These are phyloP conservation scores for Chrysemys picta DNA, from an alignment of 2,113 vertebrate species.

Conservation along the genomic window DNA sequence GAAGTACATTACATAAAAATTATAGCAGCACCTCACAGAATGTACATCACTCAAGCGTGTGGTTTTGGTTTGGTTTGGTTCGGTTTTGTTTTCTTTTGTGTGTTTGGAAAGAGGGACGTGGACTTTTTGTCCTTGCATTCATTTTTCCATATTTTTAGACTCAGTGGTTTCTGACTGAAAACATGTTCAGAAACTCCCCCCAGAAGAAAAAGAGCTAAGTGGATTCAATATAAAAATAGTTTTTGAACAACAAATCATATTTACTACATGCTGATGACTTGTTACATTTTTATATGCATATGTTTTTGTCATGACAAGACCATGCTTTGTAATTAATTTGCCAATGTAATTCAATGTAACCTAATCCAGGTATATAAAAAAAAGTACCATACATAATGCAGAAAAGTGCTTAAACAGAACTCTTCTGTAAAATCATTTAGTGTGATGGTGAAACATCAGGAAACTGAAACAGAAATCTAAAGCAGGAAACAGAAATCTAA, in stretches of 20 bases:
- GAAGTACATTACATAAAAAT: neutral
- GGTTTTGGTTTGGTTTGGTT: neutral
- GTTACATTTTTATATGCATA: conserved; percentile 41
- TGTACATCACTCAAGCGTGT: neutral
- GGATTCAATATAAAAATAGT: neutral
- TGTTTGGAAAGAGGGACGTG: neutral
- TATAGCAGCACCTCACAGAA: neutral
- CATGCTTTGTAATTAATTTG: conserved; percentile 70
- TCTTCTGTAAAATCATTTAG: conserved; percentile 67
- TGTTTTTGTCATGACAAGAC: conserved; percentile 52
- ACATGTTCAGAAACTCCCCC: neutral
- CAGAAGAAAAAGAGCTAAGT: neutral
- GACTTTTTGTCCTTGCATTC: neutral
- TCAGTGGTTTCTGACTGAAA: neutral
- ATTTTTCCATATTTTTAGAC: neutral
- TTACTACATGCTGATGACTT: conserved; percentile 54
- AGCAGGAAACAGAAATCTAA: conserved; percentile 78
- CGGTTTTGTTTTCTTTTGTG: neutral
- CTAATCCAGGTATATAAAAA: conserved; percentile 59
- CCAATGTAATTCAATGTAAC: conserved; percentile 67
- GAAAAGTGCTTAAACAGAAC: conserved; percentile 76
- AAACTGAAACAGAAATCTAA: conserved; percentile 76
- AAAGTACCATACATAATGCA: conserved; percentile 48
- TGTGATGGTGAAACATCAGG: conserved; percentile 69
- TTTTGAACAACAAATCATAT: conserved; percentile 51